Conservation (phyloP, 2,797 vertebrate genomes). For the Manis crassicaudata region DNA sequence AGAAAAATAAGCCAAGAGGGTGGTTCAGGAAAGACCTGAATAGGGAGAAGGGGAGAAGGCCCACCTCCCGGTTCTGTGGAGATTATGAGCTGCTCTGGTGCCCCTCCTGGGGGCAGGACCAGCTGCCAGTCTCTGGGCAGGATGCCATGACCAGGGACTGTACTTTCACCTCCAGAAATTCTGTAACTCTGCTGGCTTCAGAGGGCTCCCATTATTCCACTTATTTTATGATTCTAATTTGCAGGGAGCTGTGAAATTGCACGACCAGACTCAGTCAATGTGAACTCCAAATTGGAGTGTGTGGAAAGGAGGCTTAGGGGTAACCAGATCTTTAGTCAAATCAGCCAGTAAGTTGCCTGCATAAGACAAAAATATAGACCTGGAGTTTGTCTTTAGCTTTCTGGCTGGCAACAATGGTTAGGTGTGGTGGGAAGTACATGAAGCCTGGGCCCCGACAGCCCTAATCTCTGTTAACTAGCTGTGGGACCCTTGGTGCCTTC, state of each 20-base stretch:
- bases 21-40: neutral
- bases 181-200: neutral
- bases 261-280: neutral
- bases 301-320: neutral
- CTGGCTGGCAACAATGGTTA: neutral
- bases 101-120: neutral
- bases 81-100: neutral
- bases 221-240: neutral
- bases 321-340: neutral
- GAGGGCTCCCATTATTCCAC: neutral
- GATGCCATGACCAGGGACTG: fast-evolving
- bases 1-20: neutral
- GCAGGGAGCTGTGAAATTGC: neutral
- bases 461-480: neutral
- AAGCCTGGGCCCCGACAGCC: too few species aligned
- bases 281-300: neutral
- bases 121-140: neutral
- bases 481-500: too few species aligned
- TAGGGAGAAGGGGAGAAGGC: neutral
- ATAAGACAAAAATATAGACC: neutral
- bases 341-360: neutral
- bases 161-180: neutral
- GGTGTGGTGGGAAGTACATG: neutral
- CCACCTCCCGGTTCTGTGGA: neutral
- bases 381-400: neutral